These are phyloP conservation scores for Trichacis sp. DNA, from an alignment of 2,888 invertebrate species.

Conservation along the genomic window DNA sequence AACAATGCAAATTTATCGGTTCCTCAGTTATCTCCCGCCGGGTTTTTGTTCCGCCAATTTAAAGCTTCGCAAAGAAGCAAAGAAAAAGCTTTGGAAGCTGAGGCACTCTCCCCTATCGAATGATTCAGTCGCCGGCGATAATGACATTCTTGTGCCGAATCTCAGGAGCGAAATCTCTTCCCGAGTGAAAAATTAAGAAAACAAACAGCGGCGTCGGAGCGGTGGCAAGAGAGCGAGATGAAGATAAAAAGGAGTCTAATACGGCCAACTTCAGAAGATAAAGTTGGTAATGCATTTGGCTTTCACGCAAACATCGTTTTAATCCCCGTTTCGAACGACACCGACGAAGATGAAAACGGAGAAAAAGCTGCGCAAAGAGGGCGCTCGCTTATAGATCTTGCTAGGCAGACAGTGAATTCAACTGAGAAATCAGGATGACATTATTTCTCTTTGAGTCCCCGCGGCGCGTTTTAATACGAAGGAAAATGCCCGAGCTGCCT, in stretches of 20 bases:
- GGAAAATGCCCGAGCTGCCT: conserved; percentile 61
- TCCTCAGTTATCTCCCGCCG: too few species aligned
- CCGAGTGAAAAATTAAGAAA: conserved; percentile 53
- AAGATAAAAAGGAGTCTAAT: conserved; percentile 66
- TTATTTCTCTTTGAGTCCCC: conserved; percentile 67
- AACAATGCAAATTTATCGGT: too few species aligned
- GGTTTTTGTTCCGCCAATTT: too few species aligned
- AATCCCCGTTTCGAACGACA: conserved; percentile 58
- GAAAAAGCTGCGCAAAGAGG: conserved; percentile 10
- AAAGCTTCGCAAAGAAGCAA: too few species aligned
- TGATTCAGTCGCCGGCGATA: conserved; percentile 1
- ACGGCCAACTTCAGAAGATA: conserved; percentile 65
- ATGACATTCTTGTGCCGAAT: conserved; percentile 12
- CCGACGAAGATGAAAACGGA: conserved; percentile 20
- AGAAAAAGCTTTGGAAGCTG: too few species aligned
- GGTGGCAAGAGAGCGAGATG: conserved; percentile 27
- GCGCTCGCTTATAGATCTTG: too few species aligned
- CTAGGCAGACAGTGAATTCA: conserved; percentile 57
- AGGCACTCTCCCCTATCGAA: not conserved
- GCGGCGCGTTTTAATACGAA: conserved; percentile 63
- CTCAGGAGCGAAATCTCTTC: conserved; percentile 25
- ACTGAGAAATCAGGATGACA: conserved; percentile 69
- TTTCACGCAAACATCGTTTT: conserved; percentile 69
- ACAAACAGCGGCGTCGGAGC: conserved; percentile 47
- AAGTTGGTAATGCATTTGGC: conserved; percentile 69